Evolutionary conservation across 2,888 invertebrate genomes (phyloP).

Genomic region (Listrodromus nycthemerus): DNA sequence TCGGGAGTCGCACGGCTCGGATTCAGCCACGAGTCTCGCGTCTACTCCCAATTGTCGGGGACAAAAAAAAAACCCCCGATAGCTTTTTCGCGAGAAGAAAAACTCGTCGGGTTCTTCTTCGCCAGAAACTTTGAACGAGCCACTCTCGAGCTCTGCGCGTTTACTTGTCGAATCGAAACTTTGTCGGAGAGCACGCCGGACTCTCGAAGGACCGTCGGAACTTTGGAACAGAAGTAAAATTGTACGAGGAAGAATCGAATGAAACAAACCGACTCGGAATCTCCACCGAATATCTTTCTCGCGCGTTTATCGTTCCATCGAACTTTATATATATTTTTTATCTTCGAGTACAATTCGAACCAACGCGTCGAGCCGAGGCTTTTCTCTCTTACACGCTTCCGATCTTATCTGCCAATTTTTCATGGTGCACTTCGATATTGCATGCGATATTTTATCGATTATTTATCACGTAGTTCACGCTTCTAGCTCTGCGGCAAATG

Average conservation of each 20-base stretch:
- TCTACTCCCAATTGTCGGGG: neutral
- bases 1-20: slow-evolving; percentile 16
- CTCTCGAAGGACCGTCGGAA: slow-evolving; percentile 12
- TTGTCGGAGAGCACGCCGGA: slow-evolving; percentile 11
- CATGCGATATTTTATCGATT: slow-evolving; percentile 40
- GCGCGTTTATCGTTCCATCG: slow-evolving; percentile 4
- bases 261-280: neutral
- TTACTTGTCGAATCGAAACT: slow-evolving; percentile 28
- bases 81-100: slow-evolving; percentile 22
- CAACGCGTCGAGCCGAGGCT: slow-evolving; percentile 6
- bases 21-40: neutral
- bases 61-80: slow-evolving; percentile 22
- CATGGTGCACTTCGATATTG: slow-evolving; percentile 57
- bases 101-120: too few species aligned
- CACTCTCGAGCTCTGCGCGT: neutral
- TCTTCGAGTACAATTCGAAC: neutral
- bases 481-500: slow-evolving; percentile 42
- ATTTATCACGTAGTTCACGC: slow-evolving; percentile 12
- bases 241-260: neutral
- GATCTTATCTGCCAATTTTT: slow-evolving; percentile 56
- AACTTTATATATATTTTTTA: slow-evolving; percentile 39
- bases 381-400: slow-evolving; percentile 24
- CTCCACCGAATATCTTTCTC: slow-evolving; percentile 12
- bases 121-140: slow-evolving; percentile 17
- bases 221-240: slow-evolving; percentile 9